Conservation (phyloP, 2,113 vertebrate genomes). For the Theropithecus gelada region DNA sequence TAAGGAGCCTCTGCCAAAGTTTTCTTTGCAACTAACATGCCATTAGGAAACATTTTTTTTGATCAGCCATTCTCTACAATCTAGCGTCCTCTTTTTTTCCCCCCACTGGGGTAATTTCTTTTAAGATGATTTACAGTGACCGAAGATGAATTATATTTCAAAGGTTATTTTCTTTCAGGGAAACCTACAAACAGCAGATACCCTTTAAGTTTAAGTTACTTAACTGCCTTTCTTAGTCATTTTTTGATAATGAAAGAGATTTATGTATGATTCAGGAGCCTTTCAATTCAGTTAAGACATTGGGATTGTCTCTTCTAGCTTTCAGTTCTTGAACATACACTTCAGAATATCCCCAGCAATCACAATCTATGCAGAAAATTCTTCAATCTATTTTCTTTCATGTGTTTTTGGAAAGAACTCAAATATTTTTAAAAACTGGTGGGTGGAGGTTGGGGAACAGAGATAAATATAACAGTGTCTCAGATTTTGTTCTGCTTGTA, state of each 20-base stretch:
- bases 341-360: not conserved
- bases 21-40: not conserved
- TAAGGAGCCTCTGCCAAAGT: not conserved
- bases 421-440: slow-evolving; percentile 18
- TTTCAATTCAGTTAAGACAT: slow-evolving; percentile 38
- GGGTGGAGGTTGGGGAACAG: not conserved
- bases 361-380: slow-evolving; percentile 19
- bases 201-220: slow-evolving; percentile 24
- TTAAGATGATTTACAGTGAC: slow-evolving; percentile 9
- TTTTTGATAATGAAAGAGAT: slow-evolving; percentile 26
- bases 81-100: not conserved
- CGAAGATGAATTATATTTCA: slow-evolving; percentile 25
- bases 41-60: not conserved
- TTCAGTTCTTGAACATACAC: not conserved
- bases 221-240: not conserved
- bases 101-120: not conserved
- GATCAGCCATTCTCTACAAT: not conserved
- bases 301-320: not conserved
- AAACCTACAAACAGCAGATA: not conserved
- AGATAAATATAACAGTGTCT: slow-evolving; percentile 13
- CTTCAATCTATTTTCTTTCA: slow-evolving; percentile 43
- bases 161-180: not conserved
- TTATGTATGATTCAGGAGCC: slow-evolving; percentile 6
- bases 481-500: not conserved
- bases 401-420: slow-evolving; percentile 57